phyloP scores from a whole-genome alignment of 1,140 invertebrate species.

The Sinonovacula constricta region DNA sequence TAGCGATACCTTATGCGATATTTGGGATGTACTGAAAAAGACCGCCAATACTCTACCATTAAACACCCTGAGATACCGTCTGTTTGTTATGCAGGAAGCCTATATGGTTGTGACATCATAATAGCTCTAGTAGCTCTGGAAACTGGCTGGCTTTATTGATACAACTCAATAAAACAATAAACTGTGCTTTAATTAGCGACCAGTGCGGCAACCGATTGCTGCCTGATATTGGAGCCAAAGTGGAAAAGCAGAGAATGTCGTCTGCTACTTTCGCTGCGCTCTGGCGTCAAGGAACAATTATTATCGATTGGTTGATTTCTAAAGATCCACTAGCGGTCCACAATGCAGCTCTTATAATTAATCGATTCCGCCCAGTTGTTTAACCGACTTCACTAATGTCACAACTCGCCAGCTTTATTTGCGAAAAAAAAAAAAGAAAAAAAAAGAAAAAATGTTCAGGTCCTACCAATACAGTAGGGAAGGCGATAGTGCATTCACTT shows the following conservation, averaged over 20 bases:
- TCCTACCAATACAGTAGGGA: too few relatives aligned
- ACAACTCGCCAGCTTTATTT: too few relatives aligned
- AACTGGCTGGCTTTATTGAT: background rate
- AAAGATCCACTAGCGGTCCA: conserved; percentile 48
- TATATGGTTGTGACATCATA: too few relatives aligned
- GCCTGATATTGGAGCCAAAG: background rate
- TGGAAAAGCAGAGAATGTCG: background rate
- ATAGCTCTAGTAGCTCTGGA: too few relatives aligned
- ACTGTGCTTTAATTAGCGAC: background rate
- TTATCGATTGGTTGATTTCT: conserved; percentile 38
- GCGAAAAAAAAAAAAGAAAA: too few relatives aligned
- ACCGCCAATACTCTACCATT: too few relatives aligned
- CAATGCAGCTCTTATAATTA: conserved; percentile 50
- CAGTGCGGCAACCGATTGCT: background rate
- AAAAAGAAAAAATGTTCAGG: too few relatives aligned
- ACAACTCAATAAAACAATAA: background rate
- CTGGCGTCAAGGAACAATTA: conserved; percentile 31
- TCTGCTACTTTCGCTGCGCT: background rate
- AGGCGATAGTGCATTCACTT: too few relatives aligned
- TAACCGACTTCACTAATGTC: conserved; percentile 7
- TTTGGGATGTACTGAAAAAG: too few relatives aligned
- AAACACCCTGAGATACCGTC: too few relatives aligned
- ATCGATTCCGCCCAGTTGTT: conserved; percentile 48
- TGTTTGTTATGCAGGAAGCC: too few relatives aligned
- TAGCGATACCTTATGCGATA: too few relatives aligned